Conservation (phyloP, 2,888 invertebrate species). For the Drosophila cognata region DNA sequence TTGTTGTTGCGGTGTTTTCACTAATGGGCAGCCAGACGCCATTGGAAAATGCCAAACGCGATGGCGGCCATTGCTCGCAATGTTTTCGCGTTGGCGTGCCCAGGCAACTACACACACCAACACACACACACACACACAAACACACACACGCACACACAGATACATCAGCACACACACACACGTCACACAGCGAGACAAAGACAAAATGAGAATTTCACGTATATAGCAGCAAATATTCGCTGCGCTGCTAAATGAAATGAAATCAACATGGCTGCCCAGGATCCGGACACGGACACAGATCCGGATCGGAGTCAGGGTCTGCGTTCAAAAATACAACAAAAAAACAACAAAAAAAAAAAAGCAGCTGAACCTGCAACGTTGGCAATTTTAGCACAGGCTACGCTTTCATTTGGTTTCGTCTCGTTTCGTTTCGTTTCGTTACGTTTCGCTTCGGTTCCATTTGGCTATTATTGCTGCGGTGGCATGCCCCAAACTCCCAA, state of each 20-base stretch:
- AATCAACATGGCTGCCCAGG: slow-evolving; percentile 79
- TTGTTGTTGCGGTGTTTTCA: slow-evolving; percentile 34
- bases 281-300: slow-evolving; percentile 25
- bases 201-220: slow-evolving; percentile 43
- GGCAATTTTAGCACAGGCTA: slow-evolving; percentile 68
- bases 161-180: neutral
- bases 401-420: slow-evolving; percentile 58
- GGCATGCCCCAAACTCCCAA: slow-evolving; percentile 11
- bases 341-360: neutral
- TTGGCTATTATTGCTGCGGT: slow-evolving; percentile 30
- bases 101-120: slow-evolving; percentile 40
- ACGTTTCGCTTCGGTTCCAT: slow-evolving; percentile 29
- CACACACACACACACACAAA: slow-evolving; percentile 8
- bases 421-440: slow-evolving; percentile 37
- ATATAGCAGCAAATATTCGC: slow-evolving; percentile 30
- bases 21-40: slow-evolving; percentile 72
- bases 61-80: slow-evolving; percentile 65
- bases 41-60: slow-evolving; percentile 60
- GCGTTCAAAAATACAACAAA: slow-evolving; percentile 8
- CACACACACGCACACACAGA: neutral
- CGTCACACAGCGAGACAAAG: slow-evolving; percentile 35
- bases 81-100: slow-evolving; percentile 63
- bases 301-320: slow-evolving; percentile 9
- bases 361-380: slow-evolving; percentile 66
- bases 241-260: slow-evolving; percentile 71